These are phyloP conservation scores for Sorex fumeus DNA, from an alignment of 2,113 vertebrate species.

Conservation along the genomic window DNA sequence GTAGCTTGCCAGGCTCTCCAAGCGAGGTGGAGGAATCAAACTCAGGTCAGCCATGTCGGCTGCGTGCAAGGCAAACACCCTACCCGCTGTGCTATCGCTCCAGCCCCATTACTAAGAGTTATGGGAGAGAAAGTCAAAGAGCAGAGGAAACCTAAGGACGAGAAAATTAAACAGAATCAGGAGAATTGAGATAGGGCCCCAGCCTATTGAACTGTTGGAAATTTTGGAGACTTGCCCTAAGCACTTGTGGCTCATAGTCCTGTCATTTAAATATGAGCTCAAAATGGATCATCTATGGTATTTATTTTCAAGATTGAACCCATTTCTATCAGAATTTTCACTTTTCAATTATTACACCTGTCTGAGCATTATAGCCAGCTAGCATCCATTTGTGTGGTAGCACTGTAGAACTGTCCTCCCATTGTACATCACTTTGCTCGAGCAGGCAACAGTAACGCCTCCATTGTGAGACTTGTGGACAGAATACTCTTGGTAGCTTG, in stretches of 20 bases:
- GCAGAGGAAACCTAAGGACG: neutral
- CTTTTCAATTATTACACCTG: too few species aligned
- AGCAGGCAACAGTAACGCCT: too few species aligned
- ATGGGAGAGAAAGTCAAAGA: neutral
- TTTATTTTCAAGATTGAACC: neutral
- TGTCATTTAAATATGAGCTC: neutral
- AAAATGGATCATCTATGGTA: neutral
- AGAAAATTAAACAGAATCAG: neutral
- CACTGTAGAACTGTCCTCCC: too few species aligned
- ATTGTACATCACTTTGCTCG: too few species aligned
- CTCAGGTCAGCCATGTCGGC: too few species aligned
- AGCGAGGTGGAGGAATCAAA: too few species aligned
- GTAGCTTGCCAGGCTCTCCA: too few species aligned
- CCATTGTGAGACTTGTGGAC: too few species aligned
- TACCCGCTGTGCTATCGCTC: too few species aligned
- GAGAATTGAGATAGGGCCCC: neutral
- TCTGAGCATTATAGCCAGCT: neutral
- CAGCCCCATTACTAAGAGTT: conserved; percentile 27
- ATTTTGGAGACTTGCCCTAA: neutral
- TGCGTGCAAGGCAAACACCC: too few species aligned
- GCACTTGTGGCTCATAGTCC: neutral
- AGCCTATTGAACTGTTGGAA: neutral
- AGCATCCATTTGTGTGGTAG: neutral
- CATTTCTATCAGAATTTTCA: neutral
- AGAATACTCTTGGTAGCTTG: too few species aligned